phyloP scores from a whole-genome alignment of 2,797 vertebrate genomes.

The Melanogrammus aeglefinus region DNA sequence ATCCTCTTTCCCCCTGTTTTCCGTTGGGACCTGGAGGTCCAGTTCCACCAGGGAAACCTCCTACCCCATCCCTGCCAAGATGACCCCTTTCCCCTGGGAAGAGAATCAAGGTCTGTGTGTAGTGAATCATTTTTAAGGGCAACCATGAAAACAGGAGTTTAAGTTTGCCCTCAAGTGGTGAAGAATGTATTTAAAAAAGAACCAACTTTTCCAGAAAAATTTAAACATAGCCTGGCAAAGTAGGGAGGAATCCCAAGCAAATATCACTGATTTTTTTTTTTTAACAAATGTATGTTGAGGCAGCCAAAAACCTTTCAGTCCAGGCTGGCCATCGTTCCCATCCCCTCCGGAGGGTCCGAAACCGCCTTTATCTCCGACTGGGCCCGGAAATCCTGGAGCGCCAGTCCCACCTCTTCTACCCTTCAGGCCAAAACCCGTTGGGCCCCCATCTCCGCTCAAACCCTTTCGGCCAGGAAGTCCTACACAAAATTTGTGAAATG shows the following conservation, averaged over 20 bases:
- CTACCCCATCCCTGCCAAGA: conserved; percentile 31
- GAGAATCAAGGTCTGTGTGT: conserved; percentile 6
- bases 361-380: conserved; percentile 40
- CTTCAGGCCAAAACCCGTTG: conserved; percentile 39
- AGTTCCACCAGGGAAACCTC: conserved; percentile 25
- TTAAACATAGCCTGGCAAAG: neutral
- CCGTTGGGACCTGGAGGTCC: conserved; percentile 51
- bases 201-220: neutral
- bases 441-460: conserved; percentile 46
- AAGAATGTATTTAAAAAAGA: neutral
- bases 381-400: conserved; percentile 39
- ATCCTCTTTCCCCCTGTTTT: conserved; percentile 51
- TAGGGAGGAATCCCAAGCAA: neutral
- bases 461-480: conserved; percentile 53
- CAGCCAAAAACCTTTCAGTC: conserved; percentile 53
- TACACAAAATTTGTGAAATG: conserved; percentile 16
- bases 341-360: conserved; percentile 47
- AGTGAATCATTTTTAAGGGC: neutral
- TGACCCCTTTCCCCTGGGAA: conserved; percentile 43
- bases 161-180: neutral
- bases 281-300: neutral
- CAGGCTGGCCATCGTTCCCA: conserved; percentile 42
- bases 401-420: conserved; percentile 53
- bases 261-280: neutral
- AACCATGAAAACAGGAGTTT: neutral